Conservation (phyloP, 2,888 invertebrate species). For the Drosophila phalerata region DNA sequence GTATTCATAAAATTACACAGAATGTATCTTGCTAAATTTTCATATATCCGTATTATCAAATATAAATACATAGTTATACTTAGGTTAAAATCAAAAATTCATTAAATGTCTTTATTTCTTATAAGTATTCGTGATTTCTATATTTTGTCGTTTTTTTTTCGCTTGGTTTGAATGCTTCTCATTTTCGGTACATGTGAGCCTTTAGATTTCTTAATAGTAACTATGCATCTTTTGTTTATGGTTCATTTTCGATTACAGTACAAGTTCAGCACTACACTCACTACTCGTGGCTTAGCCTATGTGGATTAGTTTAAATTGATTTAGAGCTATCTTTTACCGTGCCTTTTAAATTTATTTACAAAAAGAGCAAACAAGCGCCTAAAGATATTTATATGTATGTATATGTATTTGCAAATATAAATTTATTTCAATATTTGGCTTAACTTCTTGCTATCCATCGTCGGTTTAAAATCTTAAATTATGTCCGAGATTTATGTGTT, state of each 20-base stretch:
- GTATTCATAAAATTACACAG: slow-evolving; percentile 65
- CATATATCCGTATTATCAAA: slow-evolving; percentile 37
- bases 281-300: slow-evolving; percentile 59
- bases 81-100: slow-evolving; percentile 51
- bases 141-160: slow-evolving; percentile 31
- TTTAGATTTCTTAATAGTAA: slow-evolving; percentile 48
- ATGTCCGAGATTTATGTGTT: slow-evolving; percentile 37
- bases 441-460: slow-evolving; percentile 61
- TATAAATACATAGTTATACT: slow-evolving; percentile 48
- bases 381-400: slow-evolving; percentile 33
- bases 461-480: slow-evolving; percentile 56
- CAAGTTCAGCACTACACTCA: slow-evolving; percentile 49
- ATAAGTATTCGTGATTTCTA: slow-evolving; percentile 12
- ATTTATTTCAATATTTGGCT: slow-evolving; percentile 69
- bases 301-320: slow-evolving; percentile 53
- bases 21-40: slow-evolving; percentile 52
- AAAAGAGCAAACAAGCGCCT: slow-evolving; percentile 34
- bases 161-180: slow-evolving; percentile 39
- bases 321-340: slow-evolving; percentile 74
- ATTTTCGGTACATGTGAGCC: slow-evolving; percentile 40
- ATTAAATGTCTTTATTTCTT: slow-evolving; percentile 32
- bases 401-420: slow-evolving; percentile 24
- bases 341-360: slow-evolving; percentile 70
- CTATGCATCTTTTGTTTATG: slow-evolving; percentile 47
- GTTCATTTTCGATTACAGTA: slow-evolving; percentile 38